Evolutionary conservation across 2,113 vertebrate genomes (phyloP), one percentile per base, ranked within the genome.

Genomic region (Saguinus imperator): DNA sequence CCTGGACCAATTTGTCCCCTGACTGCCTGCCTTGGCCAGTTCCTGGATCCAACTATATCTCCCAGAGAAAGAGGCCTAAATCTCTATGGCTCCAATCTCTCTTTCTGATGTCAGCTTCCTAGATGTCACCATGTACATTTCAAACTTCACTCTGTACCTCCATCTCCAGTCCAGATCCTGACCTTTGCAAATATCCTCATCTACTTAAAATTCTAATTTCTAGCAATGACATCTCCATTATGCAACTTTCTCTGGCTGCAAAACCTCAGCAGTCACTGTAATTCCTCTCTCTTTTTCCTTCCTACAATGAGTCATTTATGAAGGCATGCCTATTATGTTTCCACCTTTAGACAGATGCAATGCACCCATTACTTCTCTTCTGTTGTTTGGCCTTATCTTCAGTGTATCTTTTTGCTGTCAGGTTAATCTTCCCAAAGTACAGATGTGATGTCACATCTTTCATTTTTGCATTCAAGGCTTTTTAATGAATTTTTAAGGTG

Each of bases 381-480:
- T 70, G 10, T 23, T 90, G 23, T 81, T 35, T 40, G 29, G 6
- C 37, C 17, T 83, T 73, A 76, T 61, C 58, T 79, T 89, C 9
- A 27, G 45, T 13, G 0, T 40, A 81, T 86, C 52, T 84, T 87
- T 90, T 76, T 50, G 37, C 66, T 85, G 61, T 88, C 64, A 94
- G 35, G 88, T 81, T 95, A 91, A 96, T 96, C 64, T 91, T 94
- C 50, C 50, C 32, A 48, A 95, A 95, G 35, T 68, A 80, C 0
- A 70, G 20, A 13, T 87, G 3, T 93, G 43, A 94, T 93, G 14
- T 35, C 23, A 70, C 52, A 93, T 23, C 61, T 21, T 90, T 76
- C 75, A 76, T 37, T 95, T 92, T 94, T 84, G 45, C 76, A 90
- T 90, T 95, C 45, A 82, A 85, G 48, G 18, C 32, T 88, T 91